Evolutionary conservation across 2,888 invertebrate species (phyloP).

Genomic region (Tiliacea citrago): DNA sequence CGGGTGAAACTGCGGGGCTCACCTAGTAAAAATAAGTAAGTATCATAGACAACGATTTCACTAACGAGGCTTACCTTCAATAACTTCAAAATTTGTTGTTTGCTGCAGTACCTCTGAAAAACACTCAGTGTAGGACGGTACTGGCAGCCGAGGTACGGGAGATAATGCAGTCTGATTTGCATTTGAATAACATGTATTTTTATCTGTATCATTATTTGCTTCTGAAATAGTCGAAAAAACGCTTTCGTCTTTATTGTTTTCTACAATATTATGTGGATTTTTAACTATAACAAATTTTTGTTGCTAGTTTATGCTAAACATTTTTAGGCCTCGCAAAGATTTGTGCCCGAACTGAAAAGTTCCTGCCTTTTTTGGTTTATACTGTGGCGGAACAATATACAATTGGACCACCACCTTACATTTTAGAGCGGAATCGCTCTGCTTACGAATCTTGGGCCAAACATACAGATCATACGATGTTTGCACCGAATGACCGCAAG

Average conservation of each 20-base stretch:
- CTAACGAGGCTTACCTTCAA: conserved; percentile 67
- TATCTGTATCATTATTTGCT: conserved; percentile 41
- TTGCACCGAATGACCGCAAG: too few relatives aligned
- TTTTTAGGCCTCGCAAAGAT: background rate
- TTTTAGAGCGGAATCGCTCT: too few relatives aligned
- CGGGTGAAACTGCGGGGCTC: too few relatives aligned
- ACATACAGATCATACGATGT: too few relatives aligned
- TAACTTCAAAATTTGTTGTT: conserved; percentile 82
- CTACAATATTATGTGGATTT: background rate
- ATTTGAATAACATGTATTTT: conserved; percentile 39
- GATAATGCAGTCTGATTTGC: background rate
- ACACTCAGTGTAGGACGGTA: conserved; percentile 79
- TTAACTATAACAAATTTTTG: too few relatives aligned
- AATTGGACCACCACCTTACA: too few relatives aligned
- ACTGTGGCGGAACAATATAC: too few relatives aligned
- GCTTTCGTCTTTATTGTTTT: background rate
- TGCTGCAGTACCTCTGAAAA: conserved; percentile 82
- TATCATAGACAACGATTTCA: background rate
- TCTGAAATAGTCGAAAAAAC: conserved; percentile 57
- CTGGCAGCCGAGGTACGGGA: conserved; percentile 15
- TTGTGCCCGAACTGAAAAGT: background rate
- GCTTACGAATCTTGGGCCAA: too few relatives aligned
- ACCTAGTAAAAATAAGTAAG: too few relatives aligned
- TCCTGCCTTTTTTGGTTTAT: too few relatives aligned
- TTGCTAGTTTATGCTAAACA: too few relatives aligned